These are phyloP conservation scores for Dendrocincla fuliginosa DNA, from an alignment of 2,797 vertebrate species.

Conservation along the genomic window DNA sequence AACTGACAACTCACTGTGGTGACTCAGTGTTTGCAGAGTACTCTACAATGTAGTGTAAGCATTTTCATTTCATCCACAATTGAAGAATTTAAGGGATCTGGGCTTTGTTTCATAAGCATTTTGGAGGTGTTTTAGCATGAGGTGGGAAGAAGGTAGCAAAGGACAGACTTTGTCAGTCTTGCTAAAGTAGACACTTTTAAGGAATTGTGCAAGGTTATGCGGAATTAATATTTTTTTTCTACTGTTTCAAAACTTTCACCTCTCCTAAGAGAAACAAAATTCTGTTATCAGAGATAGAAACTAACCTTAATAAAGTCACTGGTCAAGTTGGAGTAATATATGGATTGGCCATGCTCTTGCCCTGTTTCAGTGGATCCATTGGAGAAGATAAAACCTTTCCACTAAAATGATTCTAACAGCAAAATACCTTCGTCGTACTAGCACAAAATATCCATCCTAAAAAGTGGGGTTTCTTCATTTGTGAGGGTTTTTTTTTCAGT, in stretches of 20 bases:
- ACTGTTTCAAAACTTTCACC: not conserved
- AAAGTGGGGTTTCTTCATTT: accelerated
- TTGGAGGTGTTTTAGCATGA: not conserved
- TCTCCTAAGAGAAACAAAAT: not conserved
- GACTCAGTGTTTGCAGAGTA: constrained; percentile 8
- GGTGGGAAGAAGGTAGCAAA: not conserved
- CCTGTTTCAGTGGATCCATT: not conserved
- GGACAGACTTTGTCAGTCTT: not conserved
- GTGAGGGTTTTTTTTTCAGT: accelerated
- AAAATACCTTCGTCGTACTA: not conserved
- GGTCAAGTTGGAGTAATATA: not conserved
- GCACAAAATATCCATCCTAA: not conserved
- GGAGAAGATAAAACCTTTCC: not conserved
- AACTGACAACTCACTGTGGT: constrained; percentile 1
- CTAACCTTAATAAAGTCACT: not conserved
- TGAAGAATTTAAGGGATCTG: not conserved
- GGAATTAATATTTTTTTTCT: not conserved
- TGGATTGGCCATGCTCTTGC: not conserved
- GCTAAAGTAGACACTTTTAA: not conserved
- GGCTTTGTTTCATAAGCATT: not conserved
- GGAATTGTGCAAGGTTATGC: not conserved
- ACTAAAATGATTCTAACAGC: not conserved
- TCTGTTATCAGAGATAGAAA: not conserved
- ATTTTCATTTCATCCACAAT: not conserved
- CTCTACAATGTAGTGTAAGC: not conserved